Evolutionary conservation across 2,888 invertebrate genomes (phyloP), one percentile per base, ranked within the genome.

Genomic region (Calameuta filiformis): DNA sequence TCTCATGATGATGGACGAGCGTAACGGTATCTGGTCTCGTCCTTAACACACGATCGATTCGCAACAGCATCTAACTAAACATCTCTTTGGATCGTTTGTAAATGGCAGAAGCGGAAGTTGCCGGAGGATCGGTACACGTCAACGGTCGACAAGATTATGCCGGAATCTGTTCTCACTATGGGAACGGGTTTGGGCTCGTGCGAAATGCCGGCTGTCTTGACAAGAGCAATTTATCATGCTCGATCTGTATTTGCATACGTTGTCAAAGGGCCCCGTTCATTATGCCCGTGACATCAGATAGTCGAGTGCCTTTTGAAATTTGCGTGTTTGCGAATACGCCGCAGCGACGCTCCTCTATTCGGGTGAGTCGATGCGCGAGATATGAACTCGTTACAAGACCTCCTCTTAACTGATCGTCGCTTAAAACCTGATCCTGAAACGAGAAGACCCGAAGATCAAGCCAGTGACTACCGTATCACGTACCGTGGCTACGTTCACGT

Each of bases 171-270:
- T 84, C 87, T 86, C 56, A 56, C 84, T 80, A 82, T 84, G 83
- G 87, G 84, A 88, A 89, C 89, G 87, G 87, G 89, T 91, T 90
- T 90, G 86, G 88, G 87, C 89, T 89, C 89, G 90, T 90, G 90
- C 90, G 90, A 91, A 90, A 91, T 90, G 89, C 90, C 89, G 90
- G 89, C 87, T 90, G 90, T 89, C 90, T 90, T 90, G 90, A 90
- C 90, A 89, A 89, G 90, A 89, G 90, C 90, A 91, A 91, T 91
- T 91, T 91, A 91, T 91, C 91, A 91, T 90, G 88, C 89, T 89
- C 91, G 90, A 91, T 91, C 91, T 91, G 88, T 91, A 90, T 91
- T 90, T 91, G 91, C 91, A 91, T 91, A 90, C 88, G 89, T 90
- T 89, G 90, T 90, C 90, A 89, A 90, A 90, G 90, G 89, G 88